phyloP scores from a whole-genome alignment of 2,888 invertebrate genomes.

The Graphium colonna region DNA sequence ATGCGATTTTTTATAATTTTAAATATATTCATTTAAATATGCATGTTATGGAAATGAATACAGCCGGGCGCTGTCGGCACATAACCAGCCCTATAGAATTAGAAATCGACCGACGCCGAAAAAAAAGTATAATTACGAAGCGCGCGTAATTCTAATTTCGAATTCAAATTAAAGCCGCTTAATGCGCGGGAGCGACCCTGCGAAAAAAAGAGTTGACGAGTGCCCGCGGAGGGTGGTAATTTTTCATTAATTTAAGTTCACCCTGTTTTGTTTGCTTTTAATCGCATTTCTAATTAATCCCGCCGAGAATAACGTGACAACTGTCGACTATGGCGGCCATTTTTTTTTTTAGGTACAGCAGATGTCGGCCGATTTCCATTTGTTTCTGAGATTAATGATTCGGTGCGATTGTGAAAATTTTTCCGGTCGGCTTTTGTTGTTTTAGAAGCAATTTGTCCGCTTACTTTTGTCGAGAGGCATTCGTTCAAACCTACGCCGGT shows the following conservation, averaged over 20 bases:
- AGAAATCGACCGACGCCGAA: slow-evolving; percentile 69
- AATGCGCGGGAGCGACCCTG: slow-evolving; percentile 79
- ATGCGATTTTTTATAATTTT: too few species aligned
- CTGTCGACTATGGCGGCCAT: slow-evolving; percentile 78
- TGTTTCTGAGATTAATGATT: slow-evolving; percentile 81
- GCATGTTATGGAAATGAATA: slow-evolving; percentile 26
- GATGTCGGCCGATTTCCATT: slow-evolving; percentile 80
- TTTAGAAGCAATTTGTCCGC: slow-evolving; percentile 80
- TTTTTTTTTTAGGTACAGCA: slow-evolving; percentile 65
- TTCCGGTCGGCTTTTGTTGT: slow-evolving; percentile 80
- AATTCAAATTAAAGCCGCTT: slow-evolving; percentile 81
- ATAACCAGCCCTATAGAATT: slow-evolving; percentile 65
- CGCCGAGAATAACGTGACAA: slow-evolving; percentile 81
- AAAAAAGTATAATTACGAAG: slow-evolving; percentile 77
- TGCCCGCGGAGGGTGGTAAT: slow-evolving; percentile 79
- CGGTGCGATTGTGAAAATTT: slow-evolving; percentile 79
- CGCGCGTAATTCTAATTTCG: slow-evolving; percentile 80
- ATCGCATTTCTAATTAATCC: slow-evolving; percentile 81
- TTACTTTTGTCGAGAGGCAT: slow-evolving; percentile 74
- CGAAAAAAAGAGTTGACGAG: slow-evolving; percentile 80
- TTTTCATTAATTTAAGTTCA: slow-evolving; percentile 81
- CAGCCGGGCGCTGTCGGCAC: slow-evolving; percentile 38
- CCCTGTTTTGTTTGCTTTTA: slow-evolving; percentile 81
- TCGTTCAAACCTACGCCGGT: slow-evolving; percentile 73
- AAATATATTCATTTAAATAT: not conserved